These are phyloP conservation scores for Polyommatus iphigenia DNA, from an alignment of 2,888 invertebrate species.

Conservation along the genomic window DNA sequence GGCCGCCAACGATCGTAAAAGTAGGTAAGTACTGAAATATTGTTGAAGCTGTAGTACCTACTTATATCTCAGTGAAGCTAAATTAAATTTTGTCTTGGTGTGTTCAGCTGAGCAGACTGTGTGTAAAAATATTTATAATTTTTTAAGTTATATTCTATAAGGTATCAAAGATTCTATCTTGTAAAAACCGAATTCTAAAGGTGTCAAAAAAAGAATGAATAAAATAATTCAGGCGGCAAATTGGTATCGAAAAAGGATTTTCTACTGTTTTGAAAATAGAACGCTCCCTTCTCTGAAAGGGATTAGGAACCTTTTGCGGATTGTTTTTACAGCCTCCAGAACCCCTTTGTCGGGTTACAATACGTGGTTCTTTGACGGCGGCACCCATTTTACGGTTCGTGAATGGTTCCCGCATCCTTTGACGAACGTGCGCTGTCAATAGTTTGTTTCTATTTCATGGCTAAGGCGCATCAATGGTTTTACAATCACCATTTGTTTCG, in stretches of 20 bases:
- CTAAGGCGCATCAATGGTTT: conserved; percentile 55
- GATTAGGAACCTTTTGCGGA: conserved; percentile 66
- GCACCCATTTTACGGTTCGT: conserved; percentile 65
- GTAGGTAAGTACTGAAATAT: neutral
- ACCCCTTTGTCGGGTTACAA: conserved; percentile 75
- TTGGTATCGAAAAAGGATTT: conserved; percentile 75
- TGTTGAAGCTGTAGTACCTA: no score
- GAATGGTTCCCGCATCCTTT: conserved; percentile 58
- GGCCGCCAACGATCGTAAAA: neutral
- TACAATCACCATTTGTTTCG: conserved; percentile 46
- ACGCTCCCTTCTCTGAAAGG: conserved; percentile 65
- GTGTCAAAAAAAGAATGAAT: conserved; percentile 54
- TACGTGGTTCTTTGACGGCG: conserved; percentile 50
- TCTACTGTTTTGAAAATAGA: conserved; percentile 76
- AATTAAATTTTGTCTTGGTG: neutral
- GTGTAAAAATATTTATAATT: neutral
- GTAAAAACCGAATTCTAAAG: conserved; percentile 35
- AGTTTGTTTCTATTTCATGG: conserved; percentile 72
- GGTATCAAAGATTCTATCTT: conserved; percentile 2
- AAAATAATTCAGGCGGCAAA: conserved; percentile 73
- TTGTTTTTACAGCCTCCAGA: conserved; percentile 77
- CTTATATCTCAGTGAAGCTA: no score
- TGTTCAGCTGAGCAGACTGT: neutral
- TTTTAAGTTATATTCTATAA: neutral
- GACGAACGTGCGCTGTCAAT: conserved; percentile 70